Base-by-base conservation (phyloP, 2,888 invertebrate genomes). In the Chymomyza amoena region DNA sequence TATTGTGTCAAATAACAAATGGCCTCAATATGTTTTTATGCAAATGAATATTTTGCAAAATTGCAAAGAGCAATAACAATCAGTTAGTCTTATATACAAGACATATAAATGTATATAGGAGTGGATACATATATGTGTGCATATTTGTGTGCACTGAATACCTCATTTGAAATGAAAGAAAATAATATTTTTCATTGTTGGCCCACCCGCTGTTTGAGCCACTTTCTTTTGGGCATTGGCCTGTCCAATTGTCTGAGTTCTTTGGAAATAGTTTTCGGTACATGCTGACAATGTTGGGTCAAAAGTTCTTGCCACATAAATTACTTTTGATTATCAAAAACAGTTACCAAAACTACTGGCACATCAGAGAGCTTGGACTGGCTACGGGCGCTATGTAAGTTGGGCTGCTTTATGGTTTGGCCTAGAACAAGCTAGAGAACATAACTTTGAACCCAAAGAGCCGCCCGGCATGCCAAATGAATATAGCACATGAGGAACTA, bases 241-340 rank as follows among this genome's bases (percentile, higher is more conserved):
- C 54, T 54, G 16, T 54, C n/a, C 54, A 54, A 54, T 54, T 54
- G 54, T 54, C 54, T 54, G 6, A 45, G 39, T 45, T 45, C 13
- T 45, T 10, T 10, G 13, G 39, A 13, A 45, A 45, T 13, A 13
- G 39, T 45, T 13, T 45, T 13, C 13, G 13, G 39, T 13, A 45
- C 13, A 13, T 32, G 32, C 32, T 15, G 20, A 15, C 59, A 25
- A 59, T 7, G 45, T 59, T 16, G 66, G 64, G 61, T 69, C 61
- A 60, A 77, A 79, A 79, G 73, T 79, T 79, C 73, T 69, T 68
- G 69, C 65, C 75, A 70, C 73, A 79, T 79, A 79, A 79, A 79
- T 79, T 72, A 78, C 79, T 69, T 79, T 79, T 77, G 77, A 79
- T 79, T 79, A 79, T 79, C 79, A 78, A 79, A 79, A 79, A 76